Conservation (phyloP, 2,113 vertebrate genomes). For the Chroicocephalus ridibundus region DNA sequence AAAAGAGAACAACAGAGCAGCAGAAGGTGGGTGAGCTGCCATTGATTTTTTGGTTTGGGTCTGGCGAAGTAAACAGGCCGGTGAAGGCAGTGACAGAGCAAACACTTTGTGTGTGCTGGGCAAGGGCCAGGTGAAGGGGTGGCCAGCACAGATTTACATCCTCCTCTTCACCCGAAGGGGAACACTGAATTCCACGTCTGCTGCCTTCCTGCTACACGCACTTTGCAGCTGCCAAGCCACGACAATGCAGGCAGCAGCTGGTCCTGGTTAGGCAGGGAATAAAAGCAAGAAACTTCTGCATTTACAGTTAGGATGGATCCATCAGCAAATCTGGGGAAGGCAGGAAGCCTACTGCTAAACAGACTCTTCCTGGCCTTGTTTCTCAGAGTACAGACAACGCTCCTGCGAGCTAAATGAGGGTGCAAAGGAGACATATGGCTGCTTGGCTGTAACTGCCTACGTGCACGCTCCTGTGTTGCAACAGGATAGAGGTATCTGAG, state of each 20-base stretch:
- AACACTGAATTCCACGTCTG: neutral
- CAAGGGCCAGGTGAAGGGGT: neutral
- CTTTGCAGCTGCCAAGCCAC: neutral
- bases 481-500: neutral
- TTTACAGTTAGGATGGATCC: neutral
- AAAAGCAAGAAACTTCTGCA: neutral
- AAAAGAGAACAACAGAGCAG: neutral
- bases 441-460: neutral
- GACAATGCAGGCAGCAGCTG: neutral
- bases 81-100: neutral
- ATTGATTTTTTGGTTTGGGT: neutral
- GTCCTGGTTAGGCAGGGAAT: neutral
- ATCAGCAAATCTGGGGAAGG: neutral
- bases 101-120: rapidly evolving
- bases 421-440: neutral
- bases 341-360: neutral
- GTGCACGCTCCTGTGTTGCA: neutral
- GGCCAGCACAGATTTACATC: neutral
- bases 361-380: neutral
- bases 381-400: neutral
- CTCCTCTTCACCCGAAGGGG: no score
- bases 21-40: neutral
- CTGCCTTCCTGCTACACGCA: neutral
- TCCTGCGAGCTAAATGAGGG: neutral
- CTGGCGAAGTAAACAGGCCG: neutral